Percentiles rank a stretch among this genome's conserved stretches.
These are phyloP conservation scores for Miichthys miiuy DNA, from an alignment of 2,797 vertebrate species.

Conservation along the genomic window DNA sequence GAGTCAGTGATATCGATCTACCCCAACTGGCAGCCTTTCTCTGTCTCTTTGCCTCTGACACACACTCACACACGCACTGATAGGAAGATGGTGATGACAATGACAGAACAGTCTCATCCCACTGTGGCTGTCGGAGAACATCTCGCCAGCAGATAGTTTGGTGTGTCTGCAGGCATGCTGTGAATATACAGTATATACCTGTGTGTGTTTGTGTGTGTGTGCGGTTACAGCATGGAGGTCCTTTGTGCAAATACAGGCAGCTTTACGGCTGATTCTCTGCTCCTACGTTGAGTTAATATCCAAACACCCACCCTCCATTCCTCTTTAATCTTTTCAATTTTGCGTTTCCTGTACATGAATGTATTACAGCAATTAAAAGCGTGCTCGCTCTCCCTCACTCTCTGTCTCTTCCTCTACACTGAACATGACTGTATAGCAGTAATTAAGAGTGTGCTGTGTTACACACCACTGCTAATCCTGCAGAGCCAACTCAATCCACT, in stretches of 20 bases:
- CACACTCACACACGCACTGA: conserved; percentile 30
- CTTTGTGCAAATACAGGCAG: neutral
- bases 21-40: conserved; percentile 55
- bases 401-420: conserved; percentile 48
- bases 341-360: conserved; percentile 26
- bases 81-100: conserved; percentile 52
- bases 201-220: neutral
- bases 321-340: conserved; percentile 61
- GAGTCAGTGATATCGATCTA: conserved; percentile 78
- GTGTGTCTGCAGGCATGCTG: neutral
- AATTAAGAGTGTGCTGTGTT: conserved; percentile 80
- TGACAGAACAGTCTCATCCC: conserved; percentile 61
- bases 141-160: conserved; percentile 45
- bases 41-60: conserved; percentile 5
- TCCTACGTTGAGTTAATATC: conserved; percentile 7
- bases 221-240: conserved; percentile 5
- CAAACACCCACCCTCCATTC: conserved; percentile 29
- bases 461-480: conserved; percentile 79
- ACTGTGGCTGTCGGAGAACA: conserved; percentile 44
- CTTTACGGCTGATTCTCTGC: conserved; percentile 4
- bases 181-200: neutral
- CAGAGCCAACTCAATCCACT: conserved; percentile 75
- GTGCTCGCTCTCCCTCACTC: conserved; percentile 13
- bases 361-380: conserved; percentile 58
- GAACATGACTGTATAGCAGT: conserved; percentile 71